Base-by-base conservation (phyloP, 2,888 invertebrate genomes). In the Calliopum simillimum region DNA sequence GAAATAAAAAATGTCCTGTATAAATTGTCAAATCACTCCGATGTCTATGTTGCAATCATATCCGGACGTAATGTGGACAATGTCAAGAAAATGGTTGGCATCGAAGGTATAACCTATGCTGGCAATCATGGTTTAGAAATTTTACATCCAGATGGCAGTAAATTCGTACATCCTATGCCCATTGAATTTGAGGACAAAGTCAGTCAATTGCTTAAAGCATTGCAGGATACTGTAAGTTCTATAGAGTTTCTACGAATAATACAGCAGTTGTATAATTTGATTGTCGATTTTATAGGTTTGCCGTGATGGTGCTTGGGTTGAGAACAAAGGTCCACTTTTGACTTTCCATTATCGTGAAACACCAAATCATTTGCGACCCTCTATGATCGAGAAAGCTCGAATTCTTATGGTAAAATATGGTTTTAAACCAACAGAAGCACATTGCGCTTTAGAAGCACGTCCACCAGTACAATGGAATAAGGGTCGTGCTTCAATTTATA, bases 391-490 rank as follows among this genome's bases (percentile, higher is more conserved):
- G n/a, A 89, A 91, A 78, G 95, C 95, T 0, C 89, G 89, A 76
- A 87, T 87, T 51, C 87, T 95, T 65, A 95, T 96, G 79, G 89
- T 90, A 71, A 90, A 90, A 12, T 90, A 92, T 3, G 94, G 95
- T 0, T 96, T 96, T 85, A 90, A 90, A 74, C 92, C 94, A 1
- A 93, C 92, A 55, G 89, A 91, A 63, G 94, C 95, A 25, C 94
- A 95, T 81, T 94, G 94, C 80, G 96, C 96, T 0, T 88, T 96
- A n/a, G 96, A 96, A 84, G 96, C 96, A 0, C 92, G 94, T 76
- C 96, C 96, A 5, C 96, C 95, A 0, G 95, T 96, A 0, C 91
- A 94, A 80, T 96, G 96, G 96, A 94, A 96, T 85, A 96, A 96
- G 85, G 90, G 92, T 75, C 91, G 95, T 51, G 96, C 96, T 12